phyloP scores from a whole-genome alignment of 2,888 invertebrate species.

The Craniophora ligustri region DNA sequence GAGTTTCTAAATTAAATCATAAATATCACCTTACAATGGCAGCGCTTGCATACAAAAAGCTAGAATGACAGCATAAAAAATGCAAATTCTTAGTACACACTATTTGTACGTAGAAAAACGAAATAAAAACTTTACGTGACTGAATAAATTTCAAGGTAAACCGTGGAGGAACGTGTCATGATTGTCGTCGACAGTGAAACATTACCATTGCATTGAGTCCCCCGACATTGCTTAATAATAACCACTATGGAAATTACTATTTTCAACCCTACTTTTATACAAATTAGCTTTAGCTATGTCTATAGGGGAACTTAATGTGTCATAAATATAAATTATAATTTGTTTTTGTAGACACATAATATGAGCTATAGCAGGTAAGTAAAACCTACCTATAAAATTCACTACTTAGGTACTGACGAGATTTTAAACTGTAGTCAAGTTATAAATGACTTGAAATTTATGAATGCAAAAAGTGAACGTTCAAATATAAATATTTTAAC shows the following conservation, averaged over 20 bases:
- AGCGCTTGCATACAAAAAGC: not conserved
- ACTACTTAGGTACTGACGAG: no score
- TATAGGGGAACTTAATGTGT: not conserved
- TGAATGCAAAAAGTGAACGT: slow-evolving; percentile 7
- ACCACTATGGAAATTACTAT: slow-evolving; percentile 42
- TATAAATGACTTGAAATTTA: no score
- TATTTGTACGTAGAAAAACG: slow-evolving; percentile 10
- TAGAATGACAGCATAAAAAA: not conserved
- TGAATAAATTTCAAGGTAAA: slow-evolving; percentile 38
- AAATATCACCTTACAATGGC: no score
- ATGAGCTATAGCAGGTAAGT: no score
- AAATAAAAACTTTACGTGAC: slow-evolving; percentile 24
- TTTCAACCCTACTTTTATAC: slow-evolving; percentile 27
- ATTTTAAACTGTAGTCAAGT: not conserved
- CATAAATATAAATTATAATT: no score
- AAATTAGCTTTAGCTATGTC: slow-evolving; percentile 22
- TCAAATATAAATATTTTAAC: no score
- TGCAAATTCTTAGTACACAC: slow-evolving; percentile 3
- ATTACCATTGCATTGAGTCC: slow-evolving; percentile 52
- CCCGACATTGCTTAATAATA: slow-evolving; percentile 39
- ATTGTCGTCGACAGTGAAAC: slow-evolving; percentile 56
- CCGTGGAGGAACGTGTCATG: slow-evolving; percentile 38
- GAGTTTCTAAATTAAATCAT: no score
- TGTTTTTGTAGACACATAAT: no score
- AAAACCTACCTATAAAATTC: no score